A percentile compares a stretch with the other conserved stretches of the same genome.
These are phyloP conservation scores for Solenodon paradoxus DNA, from an alignment of 2,113 vertebrate genomes.

Conservation along the genomic window DNA sequence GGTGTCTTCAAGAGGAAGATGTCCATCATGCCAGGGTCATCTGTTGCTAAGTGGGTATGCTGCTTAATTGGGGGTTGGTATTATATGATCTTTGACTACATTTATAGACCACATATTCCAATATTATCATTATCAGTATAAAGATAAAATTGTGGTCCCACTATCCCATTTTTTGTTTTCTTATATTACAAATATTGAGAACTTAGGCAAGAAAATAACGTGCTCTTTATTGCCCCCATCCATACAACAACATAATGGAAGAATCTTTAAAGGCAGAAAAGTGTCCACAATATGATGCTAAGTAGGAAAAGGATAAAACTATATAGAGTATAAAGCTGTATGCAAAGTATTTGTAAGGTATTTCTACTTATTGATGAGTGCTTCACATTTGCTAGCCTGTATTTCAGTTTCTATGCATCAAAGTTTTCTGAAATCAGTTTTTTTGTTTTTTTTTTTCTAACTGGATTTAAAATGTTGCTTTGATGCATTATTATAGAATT, in stretches of 20 bases:
- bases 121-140: not conserved
- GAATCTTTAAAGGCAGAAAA: not conserved
- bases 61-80: not conserved
- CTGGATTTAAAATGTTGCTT: not conserved
- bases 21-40: not conserved
- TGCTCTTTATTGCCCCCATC: fast-evolving
- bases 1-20: not conserved
- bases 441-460: not conserved
- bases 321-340: not conserved
- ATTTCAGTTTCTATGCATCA: not conserved
- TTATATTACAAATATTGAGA: not conserved
- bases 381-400: not conserved
- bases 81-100: not conserved
- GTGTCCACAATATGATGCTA: not conserved
- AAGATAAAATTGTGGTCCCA: not conserved
- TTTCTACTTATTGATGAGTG: not conserved
- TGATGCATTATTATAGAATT: not conserved
- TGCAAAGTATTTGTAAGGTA: not conserved
- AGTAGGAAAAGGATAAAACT: not conserved
- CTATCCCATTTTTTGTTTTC: not conserved
- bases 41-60: fast-evolving
- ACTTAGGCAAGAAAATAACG: not conserved
- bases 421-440: not conserved
- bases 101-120: not conserved
- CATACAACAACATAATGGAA: not conserved